Evolutionary conservation across 2,888 invertebrate species (phyloP).

Genomic region (Eubasilissa splendida): DNA sequence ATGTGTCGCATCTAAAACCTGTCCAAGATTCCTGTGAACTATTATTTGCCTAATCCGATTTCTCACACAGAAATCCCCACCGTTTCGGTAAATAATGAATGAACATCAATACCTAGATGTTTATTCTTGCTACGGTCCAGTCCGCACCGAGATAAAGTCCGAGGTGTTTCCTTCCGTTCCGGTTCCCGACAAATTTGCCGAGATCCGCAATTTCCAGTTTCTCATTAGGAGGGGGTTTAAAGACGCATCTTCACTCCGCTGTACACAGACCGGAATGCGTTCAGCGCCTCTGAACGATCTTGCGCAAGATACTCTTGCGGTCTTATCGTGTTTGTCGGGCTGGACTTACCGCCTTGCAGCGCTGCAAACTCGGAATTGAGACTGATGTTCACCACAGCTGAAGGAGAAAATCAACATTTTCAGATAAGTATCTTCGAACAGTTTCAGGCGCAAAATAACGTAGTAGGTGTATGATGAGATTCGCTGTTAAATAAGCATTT

Average conservation of each 20-base stretch:
- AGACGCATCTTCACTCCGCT: background rate
- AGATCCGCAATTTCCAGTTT: conserved; percentile 21
- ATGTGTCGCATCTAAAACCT: no score
- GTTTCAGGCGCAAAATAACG: no score
- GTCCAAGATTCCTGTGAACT: background rate
- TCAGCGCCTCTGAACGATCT: no score
- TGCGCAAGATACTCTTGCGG: no score
- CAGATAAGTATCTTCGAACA: no score
- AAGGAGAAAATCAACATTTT: no score
- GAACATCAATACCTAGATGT: background rate
- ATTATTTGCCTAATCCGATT: background rate
- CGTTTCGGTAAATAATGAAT: background rate
- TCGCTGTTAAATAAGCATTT: no score
- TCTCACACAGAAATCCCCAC: background rate
- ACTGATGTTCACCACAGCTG: no score
- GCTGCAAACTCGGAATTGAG: no score
- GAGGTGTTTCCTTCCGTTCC: background rate
- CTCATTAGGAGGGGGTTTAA: conserved; percentile 17
- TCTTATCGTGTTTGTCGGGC: no score
- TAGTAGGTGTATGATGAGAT: no score
- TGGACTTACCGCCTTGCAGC: no score
- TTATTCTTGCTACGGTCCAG: background rate
- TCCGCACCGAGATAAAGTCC: background rate
- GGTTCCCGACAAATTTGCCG: conserved; percentile 17
- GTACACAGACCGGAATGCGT: background rate